Evolutionary conservation across 2,113 vertebrate species (phyloP).

Genomic region (Murina feae): DNA sequence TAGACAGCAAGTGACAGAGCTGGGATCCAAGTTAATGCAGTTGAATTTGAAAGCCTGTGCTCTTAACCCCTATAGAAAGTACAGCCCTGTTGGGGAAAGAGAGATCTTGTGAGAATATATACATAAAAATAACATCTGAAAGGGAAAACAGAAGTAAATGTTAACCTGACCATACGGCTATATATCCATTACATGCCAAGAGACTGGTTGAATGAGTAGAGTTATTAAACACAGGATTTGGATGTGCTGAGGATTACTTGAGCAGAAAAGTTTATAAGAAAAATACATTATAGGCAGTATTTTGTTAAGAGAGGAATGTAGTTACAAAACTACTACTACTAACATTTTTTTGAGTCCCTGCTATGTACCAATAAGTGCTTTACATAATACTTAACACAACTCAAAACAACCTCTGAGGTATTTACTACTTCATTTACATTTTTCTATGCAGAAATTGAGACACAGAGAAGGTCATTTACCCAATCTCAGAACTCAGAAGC

Average conservation of each 20-base stretch:
- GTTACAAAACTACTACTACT: not conserved
- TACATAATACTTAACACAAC: constrained; percentile 18
- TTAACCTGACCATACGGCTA: not conserved
- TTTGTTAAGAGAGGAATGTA: constrained; percentile 1
- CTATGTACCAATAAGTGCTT: not conserved
- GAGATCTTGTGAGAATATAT: not conserved
- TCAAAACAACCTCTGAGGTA: not conserved
- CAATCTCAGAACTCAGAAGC: not conserved
- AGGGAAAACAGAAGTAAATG: constrained; percentile 8
- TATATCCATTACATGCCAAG: constrained; percentile 19
- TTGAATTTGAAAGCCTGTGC: not conserved
- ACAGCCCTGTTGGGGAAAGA: not conserved
- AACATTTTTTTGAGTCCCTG: not conserved
- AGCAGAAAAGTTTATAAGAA: not conserved
- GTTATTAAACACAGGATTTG: not conserved
- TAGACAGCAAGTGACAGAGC: not conserved
- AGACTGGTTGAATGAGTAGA: not conserved
- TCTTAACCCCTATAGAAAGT: constrained; percentile 13
- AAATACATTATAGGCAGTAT: constrained; percentile 12
- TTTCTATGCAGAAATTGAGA: not conserved
- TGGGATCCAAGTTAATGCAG: not conserved
- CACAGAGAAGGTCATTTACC: not conserved
- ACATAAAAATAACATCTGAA: constrained; percentile 14
- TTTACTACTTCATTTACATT: not conserved
- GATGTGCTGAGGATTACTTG: not conserved